These are phyloP conservation scores for Gymnarchus niloticus DNA, from an alignment of 2,113 vertebrate genomes.

Conservation along the genomic window DNA sequence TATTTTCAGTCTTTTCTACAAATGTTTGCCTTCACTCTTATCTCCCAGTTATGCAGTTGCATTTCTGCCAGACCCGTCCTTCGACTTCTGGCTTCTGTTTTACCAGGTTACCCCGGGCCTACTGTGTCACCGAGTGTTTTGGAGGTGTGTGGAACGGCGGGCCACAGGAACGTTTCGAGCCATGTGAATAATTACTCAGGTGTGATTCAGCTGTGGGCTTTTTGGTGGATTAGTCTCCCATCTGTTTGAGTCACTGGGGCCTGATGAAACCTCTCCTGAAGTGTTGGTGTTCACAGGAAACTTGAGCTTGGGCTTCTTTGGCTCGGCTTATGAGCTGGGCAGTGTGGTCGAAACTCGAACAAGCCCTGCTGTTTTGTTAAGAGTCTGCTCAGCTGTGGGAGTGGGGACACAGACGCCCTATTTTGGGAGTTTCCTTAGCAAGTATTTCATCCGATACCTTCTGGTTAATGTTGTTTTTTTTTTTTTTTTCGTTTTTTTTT, in stretches of 20 bases:
- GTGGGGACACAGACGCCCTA: neutral
- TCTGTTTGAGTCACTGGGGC: neutral
- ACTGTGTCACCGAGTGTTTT: neutral
- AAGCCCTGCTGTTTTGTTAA: neutral
- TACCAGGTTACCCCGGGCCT: neutral
- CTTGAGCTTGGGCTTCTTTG: neutral
- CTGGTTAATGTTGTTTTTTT: neutral
- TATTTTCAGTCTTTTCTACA: neutral
- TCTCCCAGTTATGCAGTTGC: neutral
- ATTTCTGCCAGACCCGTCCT: neutral
- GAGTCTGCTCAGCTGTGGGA: neutral
- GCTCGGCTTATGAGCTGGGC: neutral
- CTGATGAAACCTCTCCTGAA: neutral
- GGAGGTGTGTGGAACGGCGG: neutral
- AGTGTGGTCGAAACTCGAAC: neutral
- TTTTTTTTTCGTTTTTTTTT: too few species aligned
- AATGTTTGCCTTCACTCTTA: neutral
- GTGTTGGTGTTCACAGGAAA: neutral
- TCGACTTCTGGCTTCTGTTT: neutral
- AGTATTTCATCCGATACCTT: neutral
- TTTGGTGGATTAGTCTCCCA: neutral
- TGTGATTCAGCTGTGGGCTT: neutral
- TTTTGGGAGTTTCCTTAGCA: neutral
- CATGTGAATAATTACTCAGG: neutral
- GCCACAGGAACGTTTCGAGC: neutral